Evolutionary conservation across 2,888 invertebrate genomes (phyloP).

Genomic region (Dryobotodes eremita): DNA sequence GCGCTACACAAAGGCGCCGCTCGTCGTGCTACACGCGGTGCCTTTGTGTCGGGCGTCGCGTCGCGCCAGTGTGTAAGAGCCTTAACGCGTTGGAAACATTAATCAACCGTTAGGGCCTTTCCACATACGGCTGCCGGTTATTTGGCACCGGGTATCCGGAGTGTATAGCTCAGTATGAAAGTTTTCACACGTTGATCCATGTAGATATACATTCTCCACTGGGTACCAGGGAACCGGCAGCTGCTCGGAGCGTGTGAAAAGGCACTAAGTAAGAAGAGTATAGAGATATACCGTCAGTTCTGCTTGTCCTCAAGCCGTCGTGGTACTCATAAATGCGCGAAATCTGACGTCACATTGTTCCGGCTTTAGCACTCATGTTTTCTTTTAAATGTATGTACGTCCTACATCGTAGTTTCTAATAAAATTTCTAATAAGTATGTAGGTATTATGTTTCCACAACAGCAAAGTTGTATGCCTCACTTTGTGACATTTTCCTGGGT

Average conservation of each 20-base stretch:
- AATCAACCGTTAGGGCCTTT: constrained; percentile 18
- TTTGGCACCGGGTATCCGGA: constrained; percentile 16
- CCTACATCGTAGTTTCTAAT: constrained; percentile 38
- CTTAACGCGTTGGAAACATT: constrained; percentile 8
- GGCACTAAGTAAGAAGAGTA: neutral
- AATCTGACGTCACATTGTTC: constrained; percentile 16
- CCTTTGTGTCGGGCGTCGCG: too few species aligned
- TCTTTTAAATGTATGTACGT: constrained; percentile 42
- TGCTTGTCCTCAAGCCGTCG: neutral
- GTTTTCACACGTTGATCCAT: constrained; percentile 20
- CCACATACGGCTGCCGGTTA: constrained; percentile 3
- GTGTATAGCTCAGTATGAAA: constrained; percentile 6
- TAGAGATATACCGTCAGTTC: neutral
- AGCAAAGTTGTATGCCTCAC: constrained; percentile 17
- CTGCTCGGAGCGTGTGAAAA: neutral
- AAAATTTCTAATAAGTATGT: constrained; percentile 20
- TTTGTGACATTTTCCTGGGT: constrained; percentile 18
- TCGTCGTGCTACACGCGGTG: too few species aligned
- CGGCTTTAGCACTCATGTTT: constrained; percentile 17
- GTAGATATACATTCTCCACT: neutral
- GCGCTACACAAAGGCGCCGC: too few species aligned
- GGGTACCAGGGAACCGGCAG: neutral
- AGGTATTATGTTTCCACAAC: constrained; percentile 26
- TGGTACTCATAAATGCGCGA: constrained; percentile 9
- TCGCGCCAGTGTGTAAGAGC: too few species aligned